Percentiles rank a stretch among this genome's conserved stretches.
phyloP scores from a whole-genome alignment of 1,140 invertebrate species.

The Octopus bimaculoides region DNA sequence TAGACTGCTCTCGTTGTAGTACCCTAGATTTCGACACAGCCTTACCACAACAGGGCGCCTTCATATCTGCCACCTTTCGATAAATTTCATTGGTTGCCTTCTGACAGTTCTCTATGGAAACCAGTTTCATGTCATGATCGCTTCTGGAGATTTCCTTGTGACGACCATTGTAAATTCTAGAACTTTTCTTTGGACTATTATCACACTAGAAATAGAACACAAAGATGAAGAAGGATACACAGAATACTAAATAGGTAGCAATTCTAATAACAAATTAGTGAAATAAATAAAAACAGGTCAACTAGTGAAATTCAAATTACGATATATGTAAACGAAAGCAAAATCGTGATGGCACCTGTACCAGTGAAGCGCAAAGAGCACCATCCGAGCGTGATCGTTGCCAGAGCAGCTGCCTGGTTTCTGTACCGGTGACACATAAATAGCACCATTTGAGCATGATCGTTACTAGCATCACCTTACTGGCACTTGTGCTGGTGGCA shows the following conservation, averaged over 20 bases:
- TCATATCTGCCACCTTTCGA: not conserved
- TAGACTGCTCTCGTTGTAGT: not conserved
- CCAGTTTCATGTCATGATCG: not conserved
- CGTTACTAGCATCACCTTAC: no score
- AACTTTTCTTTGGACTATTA: slow-evolving; percentile 12
- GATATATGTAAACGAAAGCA: no score
- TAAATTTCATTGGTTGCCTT: not conserved
- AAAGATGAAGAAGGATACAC: not conserved
- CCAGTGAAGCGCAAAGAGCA: no score
- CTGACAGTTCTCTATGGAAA: slow-evolving; percentile 10
- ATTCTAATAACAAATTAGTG: no score
- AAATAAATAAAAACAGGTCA: not conserved
- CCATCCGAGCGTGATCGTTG: no score
- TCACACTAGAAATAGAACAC: not conserved
- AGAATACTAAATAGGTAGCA: no score
- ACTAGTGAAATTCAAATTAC: no score
- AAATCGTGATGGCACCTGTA: no score
- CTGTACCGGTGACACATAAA: no score
- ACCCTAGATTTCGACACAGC: not conserved
- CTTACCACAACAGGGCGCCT: not conserved
- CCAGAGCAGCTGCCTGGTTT: no score
- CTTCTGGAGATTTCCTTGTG: not conserved
- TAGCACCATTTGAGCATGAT: no score
- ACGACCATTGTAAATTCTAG: not conserved
- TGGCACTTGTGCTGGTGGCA: no score